These are phyloP conservation scores for Siniperca scherzeri DNA, from an alignment of 2,797 vertebrate genomes.

Conservation along the genomic window DNA sequence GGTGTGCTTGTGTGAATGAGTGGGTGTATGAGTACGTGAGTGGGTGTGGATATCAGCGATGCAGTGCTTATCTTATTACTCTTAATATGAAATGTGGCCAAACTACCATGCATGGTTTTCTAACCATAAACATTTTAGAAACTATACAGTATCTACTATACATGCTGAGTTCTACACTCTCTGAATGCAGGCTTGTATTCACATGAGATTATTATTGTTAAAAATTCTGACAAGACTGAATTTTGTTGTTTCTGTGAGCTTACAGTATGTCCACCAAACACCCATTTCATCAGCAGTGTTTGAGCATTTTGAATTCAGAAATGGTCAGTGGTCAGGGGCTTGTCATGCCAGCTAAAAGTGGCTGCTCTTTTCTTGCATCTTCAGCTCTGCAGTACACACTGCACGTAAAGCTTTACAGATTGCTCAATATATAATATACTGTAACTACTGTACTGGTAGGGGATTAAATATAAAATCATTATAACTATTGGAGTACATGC, in stretches of 20 bases:
- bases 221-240: neutral
- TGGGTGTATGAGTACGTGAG: constrained; percentile 23
- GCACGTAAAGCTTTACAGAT: neutral
- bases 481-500: neutral
- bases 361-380: neutral
- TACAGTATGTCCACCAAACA: neutral
- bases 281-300: neutral
- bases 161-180: neutral
- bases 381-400: no score
- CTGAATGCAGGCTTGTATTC: neutral
- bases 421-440: neutral
- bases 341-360: neutral
- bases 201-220: neutral
- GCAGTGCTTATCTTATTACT: constrained; percentile 22
- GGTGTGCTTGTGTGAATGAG: constrained; percentile 12
- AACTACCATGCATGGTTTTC: neutral
- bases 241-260: neutral
- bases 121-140: constrained; percentile 1
- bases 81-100: constrained; percentile 9
- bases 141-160: neutral
- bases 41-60: constrained; percentile 30
- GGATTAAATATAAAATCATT: neutral
- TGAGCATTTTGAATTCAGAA: constrained; percentile 19
- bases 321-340: neutral
- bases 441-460: neutral